Percentiles rank a stretch among this genome's conserved stretches.
Evolutionary conservation across 2,797 vertebrate genomes (phyloP).

Genomic region (Halcyon badia): DNA sequence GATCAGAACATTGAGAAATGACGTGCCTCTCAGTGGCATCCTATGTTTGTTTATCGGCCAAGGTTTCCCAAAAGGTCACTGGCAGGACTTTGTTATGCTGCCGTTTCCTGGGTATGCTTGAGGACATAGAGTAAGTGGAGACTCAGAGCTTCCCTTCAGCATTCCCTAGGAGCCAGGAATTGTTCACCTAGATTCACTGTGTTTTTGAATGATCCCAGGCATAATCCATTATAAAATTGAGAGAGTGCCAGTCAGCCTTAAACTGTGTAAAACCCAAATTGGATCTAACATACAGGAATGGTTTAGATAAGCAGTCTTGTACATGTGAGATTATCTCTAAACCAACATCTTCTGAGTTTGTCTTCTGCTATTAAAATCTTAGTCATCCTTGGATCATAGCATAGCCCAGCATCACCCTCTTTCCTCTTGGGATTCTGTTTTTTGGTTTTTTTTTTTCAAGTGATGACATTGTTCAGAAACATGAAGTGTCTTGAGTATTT

Average conservation of each 20-base stretch:
- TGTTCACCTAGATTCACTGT: not conserved
- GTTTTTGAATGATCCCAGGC: not conserved
- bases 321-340: conserved; percentile 50
- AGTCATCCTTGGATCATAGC: not conserved
- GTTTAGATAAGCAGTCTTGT: conserved; percentile 43
- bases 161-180: not conserved
- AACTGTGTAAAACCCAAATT: conserved; percentile 39
- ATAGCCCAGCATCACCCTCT: not conserved
- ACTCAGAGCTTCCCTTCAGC: not conserved
- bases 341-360: not conserved
- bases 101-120: not conserved
- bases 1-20: not conserved
- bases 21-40: not conserved
- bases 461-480: not conserved
- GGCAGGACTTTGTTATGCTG: not conserved
- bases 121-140: not conserved
- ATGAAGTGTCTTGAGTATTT: not conserved
- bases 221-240: conserved; percentile 22
- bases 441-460: not conserved
- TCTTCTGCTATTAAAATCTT: conserved; percentile 31
- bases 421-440: not conserved
- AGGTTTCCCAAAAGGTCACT: not conserved
- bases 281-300: conserved; percentile 16
- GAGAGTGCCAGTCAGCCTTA: not conserved
- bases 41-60: not conserved